These are phyloP conservation scores for Lymantria dispar DNA, from an alignment of 2,888 invertebrate species.

Conservation along the genomic window DNA sequence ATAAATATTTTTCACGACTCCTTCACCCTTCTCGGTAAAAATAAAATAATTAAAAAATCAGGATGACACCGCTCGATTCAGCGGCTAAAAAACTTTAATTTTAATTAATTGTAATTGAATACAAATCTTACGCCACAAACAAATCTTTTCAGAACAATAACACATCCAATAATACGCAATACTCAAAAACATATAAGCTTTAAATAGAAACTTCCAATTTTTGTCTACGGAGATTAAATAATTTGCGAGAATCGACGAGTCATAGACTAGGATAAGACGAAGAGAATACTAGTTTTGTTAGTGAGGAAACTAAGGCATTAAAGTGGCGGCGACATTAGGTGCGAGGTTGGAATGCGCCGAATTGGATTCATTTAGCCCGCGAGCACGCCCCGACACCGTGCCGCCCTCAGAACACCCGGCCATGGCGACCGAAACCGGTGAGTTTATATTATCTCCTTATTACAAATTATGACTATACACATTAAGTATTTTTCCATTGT, in stretches of 20 bases:
- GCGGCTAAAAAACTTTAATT: conserved; percentile 16
- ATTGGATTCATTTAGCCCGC: conserved; percentile 74
- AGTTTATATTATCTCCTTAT: conserved; percentile 40
- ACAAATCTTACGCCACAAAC: conserved; percentile 24
- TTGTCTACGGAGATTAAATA: conserved; percentile 18
- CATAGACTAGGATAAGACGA: conserved; percentile 29
- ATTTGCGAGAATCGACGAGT: conserved; percentile 14
- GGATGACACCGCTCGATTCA: conserved; percentile 43
- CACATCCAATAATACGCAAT: conserved; percentile 41
- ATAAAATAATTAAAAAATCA: conserved; percentile 26
- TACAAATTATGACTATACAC: not conserved
- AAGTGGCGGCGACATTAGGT: conserved; percentile 71
- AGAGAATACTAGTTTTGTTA: conserved; percentile 9
- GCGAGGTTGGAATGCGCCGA: conserved; percentile 77
- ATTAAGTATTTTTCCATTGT: no score
- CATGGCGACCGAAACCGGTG: conserved; percentile 81
- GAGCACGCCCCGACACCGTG: conserved; percentile 75
- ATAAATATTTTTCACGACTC: not conserved
- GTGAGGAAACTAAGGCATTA: conserved; percentile 46
- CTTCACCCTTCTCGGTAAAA: conserved; percentile 37
- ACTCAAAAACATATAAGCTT: conserved; percentile 47
- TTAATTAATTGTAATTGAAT: conserved; percentile 2
- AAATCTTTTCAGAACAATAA: conserved; percentile 49
- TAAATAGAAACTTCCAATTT: conserved; percentile 37
- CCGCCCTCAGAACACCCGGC: conserved; percentile 78